Evolutionary conservation across 2,113 vertebrate genomes (phyloP).

Genomic region (Oceanites oceanicus): DNA sequence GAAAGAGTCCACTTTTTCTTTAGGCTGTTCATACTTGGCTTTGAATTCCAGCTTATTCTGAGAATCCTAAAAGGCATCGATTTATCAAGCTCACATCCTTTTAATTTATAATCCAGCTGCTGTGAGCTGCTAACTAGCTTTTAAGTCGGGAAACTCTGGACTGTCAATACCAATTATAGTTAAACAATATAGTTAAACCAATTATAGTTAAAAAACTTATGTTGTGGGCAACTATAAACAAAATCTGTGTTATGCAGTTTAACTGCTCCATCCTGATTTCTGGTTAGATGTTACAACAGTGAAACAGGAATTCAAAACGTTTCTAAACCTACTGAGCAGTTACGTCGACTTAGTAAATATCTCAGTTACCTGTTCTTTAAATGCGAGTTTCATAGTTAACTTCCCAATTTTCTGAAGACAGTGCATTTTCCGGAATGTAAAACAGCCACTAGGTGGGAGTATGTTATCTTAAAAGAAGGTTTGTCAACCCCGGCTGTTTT

Average conservation of each 20-base stretch:
- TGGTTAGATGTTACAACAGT: background rate
- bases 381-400: background rate
- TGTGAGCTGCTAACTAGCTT: background rate
- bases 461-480: background rate
- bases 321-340: background rate
- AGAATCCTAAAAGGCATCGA: background rate
- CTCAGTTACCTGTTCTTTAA: background rate
- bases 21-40: background rate
- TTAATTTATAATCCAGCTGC: background rate
- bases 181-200: background rate
- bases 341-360: background rate
- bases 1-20: background rate
- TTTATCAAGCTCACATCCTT: background rate
- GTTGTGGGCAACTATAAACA: background rate
- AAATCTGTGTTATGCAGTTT: background rate
- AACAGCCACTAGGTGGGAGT: constrained; percentile 59
- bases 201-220: background rate
- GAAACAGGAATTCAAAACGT: background rate
- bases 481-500: background rate
- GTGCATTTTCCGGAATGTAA: background rate
- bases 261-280: background rate
- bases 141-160: background rate
- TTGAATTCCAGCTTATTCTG: background rate
- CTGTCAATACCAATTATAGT: background rate
- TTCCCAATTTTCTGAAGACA: background rate